Percentiles rank a stretch among this genome's conserved stretches.
phyloP scores from a whole-genome alignment of 2,888 invertebrate genomes.

The Scaptomyza flava region DNA sequence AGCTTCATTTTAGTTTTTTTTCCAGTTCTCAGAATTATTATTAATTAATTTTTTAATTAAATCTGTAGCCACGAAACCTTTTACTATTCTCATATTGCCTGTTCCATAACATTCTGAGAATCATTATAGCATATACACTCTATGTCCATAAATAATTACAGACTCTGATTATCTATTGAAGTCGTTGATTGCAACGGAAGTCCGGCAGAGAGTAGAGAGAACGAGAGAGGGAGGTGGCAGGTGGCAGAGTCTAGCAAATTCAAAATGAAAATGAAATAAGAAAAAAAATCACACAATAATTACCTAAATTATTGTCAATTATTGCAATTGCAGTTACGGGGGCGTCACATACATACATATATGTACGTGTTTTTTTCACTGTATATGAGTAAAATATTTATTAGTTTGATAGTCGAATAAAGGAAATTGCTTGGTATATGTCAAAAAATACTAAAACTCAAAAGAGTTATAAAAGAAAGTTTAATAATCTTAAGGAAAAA shows the following conservation, averaged over 20 bases:
- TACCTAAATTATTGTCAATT: constrained; percentile 77
- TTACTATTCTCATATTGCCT: background rate
- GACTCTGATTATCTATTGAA: constrained; percentile 44
- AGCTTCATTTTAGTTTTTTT: too few species aligned
- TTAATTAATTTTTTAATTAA: background rate
- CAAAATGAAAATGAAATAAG: background rate
- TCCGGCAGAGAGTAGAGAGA: constrained; percentile 3
- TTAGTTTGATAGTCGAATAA: background rate
- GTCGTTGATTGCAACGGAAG: constrained; percentile 37
- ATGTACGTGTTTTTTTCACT: constrained; percentile 37
- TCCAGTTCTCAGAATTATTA: background rate
- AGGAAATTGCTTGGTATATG: background rate
- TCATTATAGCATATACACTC: background rate
- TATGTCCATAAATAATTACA: constrained; percentile 44
- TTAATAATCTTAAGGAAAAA: too few species aligned
- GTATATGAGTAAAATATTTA: background rate
- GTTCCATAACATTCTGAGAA: background rate
- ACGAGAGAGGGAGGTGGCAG: background rate
- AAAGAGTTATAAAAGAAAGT: background rate
- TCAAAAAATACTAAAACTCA: background rate
- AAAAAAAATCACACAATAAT: constrained; percentile 61
- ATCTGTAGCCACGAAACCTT: background rate
- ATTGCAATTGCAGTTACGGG: constrained; percentile 66
- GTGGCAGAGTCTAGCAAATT: background rate
- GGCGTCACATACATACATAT: constrained; percentile 42